phyloP scores from a whole-genome alignment of 2,113 vertebrate genomes.

The Meleagris gallopavo region DNA sequence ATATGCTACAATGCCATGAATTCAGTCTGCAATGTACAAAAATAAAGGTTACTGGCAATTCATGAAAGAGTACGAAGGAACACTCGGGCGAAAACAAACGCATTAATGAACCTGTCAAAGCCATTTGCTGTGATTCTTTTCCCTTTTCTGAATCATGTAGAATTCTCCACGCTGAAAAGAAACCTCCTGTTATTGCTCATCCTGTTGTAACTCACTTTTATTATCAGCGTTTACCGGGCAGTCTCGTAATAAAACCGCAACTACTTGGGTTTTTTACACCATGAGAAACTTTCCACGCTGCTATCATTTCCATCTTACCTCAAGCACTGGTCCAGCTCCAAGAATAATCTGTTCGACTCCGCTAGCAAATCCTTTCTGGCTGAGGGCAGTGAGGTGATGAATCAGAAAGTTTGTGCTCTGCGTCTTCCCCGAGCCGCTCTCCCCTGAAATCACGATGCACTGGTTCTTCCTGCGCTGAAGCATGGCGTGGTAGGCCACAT shows the following conservation, averaged over 20 bases:
- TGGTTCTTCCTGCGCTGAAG: conserved; percentile 93
- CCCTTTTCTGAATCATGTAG: background rate
- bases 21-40: background rate
- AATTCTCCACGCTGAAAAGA: background rate
- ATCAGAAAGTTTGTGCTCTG: conserved; percentile 99
- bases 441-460: conserved; percentile 98
- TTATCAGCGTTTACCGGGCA: background rate
- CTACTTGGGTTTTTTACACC: background rate
- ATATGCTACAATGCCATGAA: background rate
- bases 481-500: conserved; percentile 97
- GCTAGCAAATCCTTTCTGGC: conserved; percentile 98
- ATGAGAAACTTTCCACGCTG: background rate
- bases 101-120: background rate
- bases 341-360: conserved; percentile 99
- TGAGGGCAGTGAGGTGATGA: conserved; percentile 97
- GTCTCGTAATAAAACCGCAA: background rate
- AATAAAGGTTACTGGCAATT: background rate
- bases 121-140: background rate
- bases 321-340: conserved; percentile 96
- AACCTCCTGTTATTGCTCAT: background rate
- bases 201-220: background rate
- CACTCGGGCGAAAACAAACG: background rate
- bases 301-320: conserved; percentile 82
- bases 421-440: conserved; percentile 97
- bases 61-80: background rate